phyloP scores from a whole-genome alignment of 2,113 vertebrate species.

The Leptodactylus fuscus region DNA sequence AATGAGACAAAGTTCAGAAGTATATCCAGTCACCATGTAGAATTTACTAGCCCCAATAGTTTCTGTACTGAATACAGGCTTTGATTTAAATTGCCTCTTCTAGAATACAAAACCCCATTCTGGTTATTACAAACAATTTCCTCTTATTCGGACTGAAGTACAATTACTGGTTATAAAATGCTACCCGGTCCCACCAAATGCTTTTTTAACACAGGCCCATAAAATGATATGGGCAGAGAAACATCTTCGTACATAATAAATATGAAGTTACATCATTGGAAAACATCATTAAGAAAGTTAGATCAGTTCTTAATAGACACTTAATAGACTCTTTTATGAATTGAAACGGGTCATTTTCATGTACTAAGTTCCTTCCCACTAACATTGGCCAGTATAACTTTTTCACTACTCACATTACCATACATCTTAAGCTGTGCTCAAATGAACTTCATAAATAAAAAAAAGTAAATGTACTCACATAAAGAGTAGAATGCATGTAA shows the following conservation, averaged over 20 bases:
- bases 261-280: neutral
- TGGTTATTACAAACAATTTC: constrained; percentile 47
- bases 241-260: neutral
- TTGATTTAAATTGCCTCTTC: constrained; percentile 8
- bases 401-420: too few relatives aligned
- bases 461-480: too few relatives aligned
- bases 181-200: neutral
- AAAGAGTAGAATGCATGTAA: too few relatives aligned
- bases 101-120: constrained; percentile 23
- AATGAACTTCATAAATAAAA: too few relatives aligned
- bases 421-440: too few relatives aligned
- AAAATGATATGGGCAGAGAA: neutral
- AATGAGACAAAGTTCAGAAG: constrained; percentile 6
- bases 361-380: too few relatives aligned
- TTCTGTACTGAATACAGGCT: constrained; percentile 5
- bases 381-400: too few relatives aligned
- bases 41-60: constrained; percentile 40
- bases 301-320: neutral
- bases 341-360: too few relatives aligned
- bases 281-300: neutral
- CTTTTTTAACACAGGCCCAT: neutral
- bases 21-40: constrained; percentile 40
- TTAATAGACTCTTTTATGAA: too few relatives aligned
- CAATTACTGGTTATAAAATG: constrained; percentile 21
- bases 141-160: constrained; percentile 1